phyloP scores from a whole-genome alignment of 2,113 vertebrate genomes.

The Salvelinus alpinus region DNA sequence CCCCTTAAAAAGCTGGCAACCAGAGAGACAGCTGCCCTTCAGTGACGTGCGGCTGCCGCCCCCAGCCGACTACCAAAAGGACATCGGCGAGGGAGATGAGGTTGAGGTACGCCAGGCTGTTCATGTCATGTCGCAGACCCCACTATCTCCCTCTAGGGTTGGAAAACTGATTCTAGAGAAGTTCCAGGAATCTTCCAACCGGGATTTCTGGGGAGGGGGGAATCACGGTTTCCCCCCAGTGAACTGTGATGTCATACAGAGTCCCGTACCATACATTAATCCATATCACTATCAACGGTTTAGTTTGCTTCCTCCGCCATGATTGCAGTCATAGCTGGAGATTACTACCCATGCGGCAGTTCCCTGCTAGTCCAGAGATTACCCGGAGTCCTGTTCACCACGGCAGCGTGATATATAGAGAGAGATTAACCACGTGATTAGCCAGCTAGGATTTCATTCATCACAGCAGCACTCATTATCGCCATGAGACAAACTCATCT shows the following conservation, averaged over 20 bases:
- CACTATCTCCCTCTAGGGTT: too few species aligned
- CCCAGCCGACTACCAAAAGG: slow-evolving; percentile 83
- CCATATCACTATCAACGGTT: background rate
- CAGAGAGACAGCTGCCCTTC: slow-evolving; percentile 90
- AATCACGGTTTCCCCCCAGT: too few species aligned
- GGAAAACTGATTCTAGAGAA: too few species aligned
- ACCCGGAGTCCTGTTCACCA: background rate
- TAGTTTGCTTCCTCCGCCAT: background rate
- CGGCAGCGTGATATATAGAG: background rate
- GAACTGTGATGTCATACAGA: too few species aligned
- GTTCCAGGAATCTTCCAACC: too few species aligned
- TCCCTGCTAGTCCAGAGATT: slow-evolving; percentile 1
- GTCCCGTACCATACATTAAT: background rate
- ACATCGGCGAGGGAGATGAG: slow-evolving; percentile 89
- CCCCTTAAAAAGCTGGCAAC: slow-evolving; percentile 80
- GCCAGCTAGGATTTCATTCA: background rate
- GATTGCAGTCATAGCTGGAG: background rate
- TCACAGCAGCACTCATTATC: background rate
- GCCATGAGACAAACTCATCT: background rate
- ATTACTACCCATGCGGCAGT: background rate
- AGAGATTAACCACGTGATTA: slow-evolving; percentile 4
- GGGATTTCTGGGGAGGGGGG: too few species aligned
- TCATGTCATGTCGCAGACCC: too few species aligned
- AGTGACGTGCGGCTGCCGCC: slow-evolving; percentile 88
- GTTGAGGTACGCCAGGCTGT: slow-evolving; percentile 81